Base-by-base conservation (phyloP, 2,888 invertebrate genomes). In the Caenorhabditis angaria region DNA sequence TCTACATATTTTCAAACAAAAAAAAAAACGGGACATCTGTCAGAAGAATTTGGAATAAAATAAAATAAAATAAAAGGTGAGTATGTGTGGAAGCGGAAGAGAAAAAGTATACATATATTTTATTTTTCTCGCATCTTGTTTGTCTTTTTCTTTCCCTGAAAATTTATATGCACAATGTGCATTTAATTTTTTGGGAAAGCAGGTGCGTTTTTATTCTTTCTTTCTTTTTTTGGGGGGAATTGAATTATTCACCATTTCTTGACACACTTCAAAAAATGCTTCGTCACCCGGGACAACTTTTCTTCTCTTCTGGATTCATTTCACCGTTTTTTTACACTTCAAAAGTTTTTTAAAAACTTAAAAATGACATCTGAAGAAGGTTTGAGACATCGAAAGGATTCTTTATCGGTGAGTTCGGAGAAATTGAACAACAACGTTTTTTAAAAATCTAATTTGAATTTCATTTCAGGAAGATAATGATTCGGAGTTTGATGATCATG, bases 401-500 rank as follows among this genome's bases (percentile, higher is more conserved):
- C 73, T 2, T 62, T 72, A 18, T 72, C 72, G 50, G 72, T 72
- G 27, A 59, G 67, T 51, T n/a, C 14, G 3, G n/a, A n/a, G n/a
- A n/a, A n/a, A n/a, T n/a, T n/a, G n/a, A n/a, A n/a, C n/a, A n/a
- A n/a, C n/a, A n/a, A n/a, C n/a, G n/a, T n/a, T n/a, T n/a, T n/a
- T n/a, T n/a, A n/a, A 51, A 10, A n/a, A 20, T 54, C 22, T 27
- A n/a, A 29, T 53, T n/a, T 32, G 10, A 32, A 1, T 20, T 29
- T 18, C 2, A 20, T 27, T 57, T 41, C 32, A 77, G 78, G 73
- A 78, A 47, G 78, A 76, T 22, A 74, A 65, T 56, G 80, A 76
- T 62, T 76, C 74, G 47, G 73, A 73, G 27, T 29, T 73, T 4
- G 74, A 76, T 50, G 76, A 80, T 56, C 61, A 71, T 41, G 77